Evolutionary conservation across 1,140 invertebrate genomes (phyloP).

Genomic region (Gryon sp.): DNA sequence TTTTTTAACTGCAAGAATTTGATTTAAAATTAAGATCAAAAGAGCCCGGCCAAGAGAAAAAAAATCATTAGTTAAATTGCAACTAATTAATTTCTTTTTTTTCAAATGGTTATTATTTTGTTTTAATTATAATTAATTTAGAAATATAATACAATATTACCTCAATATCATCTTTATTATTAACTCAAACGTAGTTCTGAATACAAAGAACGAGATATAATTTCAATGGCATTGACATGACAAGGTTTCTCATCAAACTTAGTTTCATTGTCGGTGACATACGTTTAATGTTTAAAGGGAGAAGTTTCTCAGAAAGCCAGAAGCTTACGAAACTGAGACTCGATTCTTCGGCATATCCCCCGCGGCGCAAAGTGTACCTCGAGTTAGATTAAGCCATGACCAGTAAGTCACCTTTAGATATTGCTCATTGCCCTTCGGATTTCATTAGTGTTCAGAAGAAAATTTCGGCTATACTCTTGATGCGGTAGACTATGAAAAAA

Average conservation of each 20-base stretch:
- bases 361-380: conserved; percentile 72
- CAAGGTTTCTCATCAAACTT: conserved; percentile 72
- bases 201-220: conserved; percentile 1
- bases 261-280: conserved; percentile 76
- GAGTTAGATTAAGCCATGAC: conserved; percentile 77
- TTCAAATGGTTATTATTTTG: too few relatives aligned
- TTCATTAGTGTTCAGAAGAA: conserved; percentile 76
- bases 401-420: conserved; percentile 77
- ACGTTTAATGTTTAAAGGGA: conserved; percentile 72
- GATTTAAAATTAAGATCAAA: too few relatives aligned
- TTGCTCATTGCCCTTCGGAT: conserved; percentile 76
- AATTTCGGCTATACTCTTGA: conserved; percentile 64
- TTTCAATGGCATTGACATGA: conserved; percentile 64
- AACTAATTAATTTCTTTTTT: too few relatives aligned
- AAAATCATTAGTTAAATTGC: too few relatives aligned
- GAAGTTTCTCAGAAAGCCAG: conserved; percentile 72
- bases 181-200: too few relatives aligned
- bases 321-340: conserved; percentile 68
- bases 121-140: too few relatives aligned
- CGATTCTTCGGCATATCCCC: conserved; percentile 60
- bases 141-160: neutral
- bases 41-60: too few relatives aligned
- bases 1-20: too few relatives aligned
- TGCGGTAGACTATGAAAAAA: conserved; percentile 28
- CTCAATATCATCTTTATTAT: neutral